Base-by-base conservation (phyloP, 2,888 invertebrate species). In the Coleophora flavipennella region DNA sequence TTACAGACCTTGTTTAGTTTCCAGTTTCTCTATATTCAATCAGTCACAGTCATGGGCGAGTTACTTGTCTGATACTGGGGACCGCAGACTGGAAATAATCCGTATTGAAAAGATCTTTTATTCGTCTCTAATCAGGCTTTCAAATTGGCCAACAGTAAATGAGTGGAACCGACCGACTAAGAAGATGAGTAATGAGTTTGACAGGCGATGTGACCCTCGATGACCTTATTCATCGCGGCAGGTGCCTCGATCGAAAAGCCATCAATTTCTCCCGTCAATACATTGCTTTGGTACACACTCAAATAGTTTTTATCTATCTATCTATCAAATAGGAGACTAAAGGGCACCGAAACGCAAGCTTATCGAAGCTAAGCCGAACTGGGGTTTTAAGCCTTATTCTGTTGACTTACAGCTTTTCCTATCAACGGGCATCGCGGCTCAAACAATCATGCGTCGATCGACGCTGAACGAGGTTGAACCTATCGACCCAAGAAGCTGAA, bases 221-320 rank as follows among this genome's bases (percentile, higher is more conserved):
- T 44, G 59, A 64, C 60, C 63, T 57, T 41, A 20, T 20, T 49
- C 35, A 42, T 44, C 43, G 25, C 41, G 55, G 44, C 55, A 55
- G 53, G 53, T 58, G 57, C 50, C 43, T 45, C 53, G 48, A 60
- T 67, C 58, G 54, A 53, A 61, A 65, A 63, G 41, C 54, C 60
- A 64, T 67, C 55, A 59, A 62, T 60, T 49, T 50, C 44, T 41
- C 45, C 51, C 49, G 41, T 49, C 40, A 20, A 20, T 20, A 6
- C 20, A 20, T 20, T 20, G 20, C n/a, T n/a, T n/a, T n/a, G n/a
- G n/a, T n/a, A n/a, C n/a, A n/a, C n/a, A n/a, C n/a, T n/a, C n/a
- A n/a, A n/a, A n/a, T n/a, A n/a, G n/a, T n/a, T n/a, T n/a, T n/a
- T n/a, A n/a, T n/a, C n/a, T n/a, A n/a, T n/a, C n/a, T n/a, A n/a